Evolutionary conservation across 2,888 invertebrate species (phyloP).

Genomic region (Lacanobia oleracea): DNA sequence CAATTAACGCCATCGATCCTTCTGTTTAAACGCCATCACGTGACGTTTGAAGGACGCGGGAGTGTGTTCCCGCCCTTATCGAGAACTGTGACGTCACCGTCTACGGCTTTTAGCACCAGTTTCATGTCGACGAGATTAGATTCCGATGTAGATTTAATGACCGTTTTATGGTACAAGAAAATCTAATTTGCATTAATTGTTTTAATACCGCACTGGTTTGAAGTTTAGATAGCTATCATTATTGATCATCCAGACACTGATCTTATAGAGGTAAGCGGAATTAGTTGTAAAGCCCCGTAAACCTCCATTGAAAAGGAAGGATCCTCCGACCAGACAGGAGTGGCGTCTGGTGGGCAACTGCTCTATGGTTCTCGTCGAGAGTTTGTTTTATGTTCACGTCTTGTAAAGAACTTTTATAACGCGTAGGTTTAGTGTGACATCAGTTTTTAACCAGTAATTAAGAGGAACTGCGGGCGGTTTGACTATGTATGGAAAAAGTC

Average conservation of each 20-base stretch:
- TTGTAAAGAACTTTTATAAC: too few relatives aligned
- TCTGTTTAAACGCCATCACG: slow-evolving; percentile 14
- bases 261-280: too few relatives aligned
- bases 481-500: too few relatives aligned
- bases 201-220: background rate
- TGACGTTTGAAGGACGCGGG: slow-evolving; percentile 21
- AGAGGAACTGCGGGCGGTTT: too few relatives aligned
- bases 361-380: too few relatives aligned
- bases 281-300: too few relatives aligned
- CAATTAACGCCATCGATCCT: slow-evolving; percentile 38
- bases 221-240: slow-evolving; percentile 2
- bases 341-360: too few relatives aligned
- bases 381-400: too few relatives aligned
- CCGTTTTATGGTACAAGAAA: background rate
- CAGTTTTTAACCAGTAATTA: too few relatives aligned
- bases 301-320: too few relatives aligned
- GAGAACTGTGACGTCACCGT: slow-evolving; percentile 20
- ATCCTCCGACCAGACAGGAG: too few relatives aligned
- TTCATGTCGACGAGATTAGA: slow-evolving; percentile 16
- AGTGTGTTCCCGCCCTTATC: slow-evolving; percentile 19
- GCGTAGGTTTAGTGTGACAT: too few relatives aligned
- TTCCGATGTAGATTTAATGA: slow-evolving; percentile 10
- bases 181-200: slow-evolving; percentile 17
- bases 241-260: background rate
- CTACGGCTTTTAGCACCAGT: slow-evolving; percentile 8